Percentiles rank a stretch among this genome's conserved stretches.
These are phyloP conservation scores for Bucorvus abyssinicus DNA, from an alignment of 2,797 vertebrate species.

Conservation along the genomic window DNA sequence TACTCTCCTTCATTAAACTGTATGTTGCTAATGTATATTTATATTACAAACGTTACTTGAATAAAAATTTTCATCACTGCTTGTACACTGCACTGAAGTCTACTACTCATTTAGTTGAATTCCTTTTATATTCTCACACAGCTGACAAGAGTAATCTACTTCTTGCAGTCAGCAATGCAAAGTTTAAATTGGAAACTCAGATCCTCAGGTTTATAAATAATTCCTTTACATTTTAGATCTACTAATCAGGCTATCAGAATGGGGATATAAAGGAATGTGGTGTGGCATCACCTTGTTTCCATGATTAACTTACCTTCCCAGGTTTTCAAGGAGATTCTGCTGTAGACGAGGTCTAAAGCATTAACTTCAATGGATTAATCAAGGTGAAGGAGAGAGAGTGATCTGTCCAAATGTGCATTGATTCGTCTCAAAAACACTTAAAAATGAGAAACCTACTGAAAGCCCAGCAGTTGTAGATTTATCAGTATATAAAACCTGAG, in stretches of 20 bases:
- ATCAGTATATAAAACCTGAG: conserved; percentile 38
- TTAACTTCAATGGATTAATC: conserved; percentile 50
- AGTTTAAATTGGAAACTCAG: neutral
- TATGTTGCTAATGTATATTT: neutral
- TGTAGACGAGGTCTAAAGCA: neutral
- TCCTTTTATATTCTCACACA: neutral
- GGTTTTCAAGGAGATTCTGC: conserved; percentile 62
- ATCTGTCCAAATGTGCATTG: conserved; percentile 22
- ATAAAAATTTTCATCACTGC: neutral
- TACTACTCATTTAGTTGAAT: neutral
- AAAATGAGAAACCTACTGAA: conserved; percentile 42
- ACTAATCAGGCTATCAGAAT: neutral
- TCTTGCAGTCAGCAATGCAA: neutral
- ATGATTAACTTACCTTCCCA: conserved; percentile 17
- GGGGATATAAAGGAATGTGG: neutral
- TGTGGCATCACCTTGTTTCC: neutral
- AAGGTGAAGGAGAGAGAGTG: neutral
- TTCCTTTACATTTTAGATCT: neutral
- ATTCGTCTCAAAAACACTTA: conserved; percentile 49
- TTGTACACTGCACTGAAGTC: neutral
- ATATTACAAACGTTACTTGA: neutral
- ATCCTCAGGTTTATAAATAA: neutral
- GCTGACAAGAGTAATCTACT: neutral
- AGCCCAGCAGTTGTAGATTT: conserved; percentile 9
- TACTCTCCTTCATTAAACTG: neutral